phyloP scores from a whole-genome alignment of 37 sponge, comb jelly and placozoan species.

The Amphimedon queenslandica region DNA sequence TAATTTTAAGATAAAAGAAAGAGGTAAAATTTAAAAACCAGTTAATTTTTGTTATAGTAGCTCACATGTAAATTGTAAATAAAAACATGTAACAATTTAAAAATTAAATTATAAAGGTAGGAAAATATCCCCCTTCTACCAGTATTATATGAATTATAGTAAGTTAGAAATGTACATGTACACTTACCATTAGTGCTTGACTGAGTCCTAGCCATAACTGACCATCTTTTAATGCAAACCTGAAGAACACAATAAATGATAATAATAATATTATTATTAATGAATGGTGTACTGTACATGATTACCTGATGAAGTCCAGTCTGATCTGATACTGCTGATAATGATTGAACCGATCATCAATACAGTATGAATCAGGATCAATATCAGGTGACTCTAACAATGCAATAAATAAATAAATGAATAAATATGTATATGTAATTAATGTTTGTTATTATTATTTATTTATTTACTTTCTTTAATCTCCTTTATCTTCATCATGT shows the following conservation, averaged over 20 bases:
- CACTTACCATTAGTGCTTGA: constrained; percentile 66
- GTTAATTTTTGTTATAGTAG: too few relatives aligned
- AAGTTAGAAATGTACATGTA: too few relatives aligned
- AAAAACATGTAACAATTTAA: too few relatives aligned
- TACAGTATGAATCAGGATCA: constrained; percentile 56
- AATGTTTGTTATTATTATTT: neutral
- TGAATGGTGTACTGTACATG: neutral
- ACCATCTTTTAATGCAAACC: constrained; percentile 86
- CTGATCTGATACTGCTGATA: constrained; percentile 53
- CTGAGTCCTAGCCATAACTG: constrained; percentile 77
- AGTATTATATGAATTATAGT: too few relatives aligned
- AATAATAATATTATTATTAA: neutral
- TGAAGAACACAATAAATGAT: neutral
- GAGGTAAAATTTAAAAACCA: too few relatives aligned
- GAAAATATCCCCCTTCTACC: too few relatives aligned
- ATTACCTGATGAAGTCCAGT: constrained; percentile 66
- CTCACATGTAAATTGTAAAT: too few relatives aligned
- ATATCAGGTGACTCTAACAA: constrained; percentile 15
- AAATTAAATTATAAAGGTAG: too few relatives aligned
- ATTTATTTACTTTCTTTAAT: too few relatives aligned
- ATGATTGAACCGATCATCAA: constrained; percentile 67
- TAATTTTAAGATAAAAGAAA: too few relatives aligned
- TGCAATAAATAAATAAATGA: neutral
- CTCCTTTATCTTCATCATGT: too few relatives aligned
- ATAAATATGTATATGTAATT: neutral